These are phyloP conservation scores for Pseudochirops cupreus DNA, from an alignment of 2,797 vertebrate species.

Conservation along the genomic window DNA sequence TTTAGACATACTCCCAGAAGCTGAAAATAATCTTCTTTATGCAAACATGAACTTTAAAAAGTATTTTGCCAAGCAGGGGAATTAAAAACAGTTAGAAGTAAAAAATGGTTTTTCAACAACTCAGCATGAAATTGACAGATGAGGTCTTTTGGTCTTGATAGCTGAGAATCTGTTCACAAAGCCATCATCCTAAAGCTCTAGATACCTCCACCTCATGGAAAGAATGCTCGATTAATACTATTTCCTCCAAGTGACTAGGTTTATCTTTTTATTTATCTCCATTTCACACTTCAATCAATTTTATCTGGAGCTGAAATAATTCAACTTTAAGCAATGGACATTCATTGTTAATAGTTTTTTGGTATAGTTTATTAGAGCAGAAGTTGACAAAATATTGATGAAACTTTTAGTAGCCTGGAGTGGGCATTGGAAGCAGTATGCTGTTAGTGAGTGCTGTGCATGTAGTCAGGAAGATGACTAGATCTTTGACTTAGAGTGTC, in stretches of 20 bases:
- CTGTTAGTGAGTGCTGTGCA: neutral
- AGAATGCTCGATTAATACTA: neutral
- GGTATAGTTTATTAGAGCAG: neutral
- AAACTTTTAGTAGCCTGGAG: neutral
- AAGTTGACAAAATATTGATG: neutral
- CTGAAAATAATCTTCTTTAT: neutral
- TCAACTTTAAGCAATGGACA: neutral
- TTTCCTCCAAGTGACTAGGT: neutral
- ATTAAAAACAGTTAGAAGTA: neutral
- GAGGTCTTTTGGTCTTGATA: neutral
- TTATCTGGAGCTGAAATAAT: neutral
- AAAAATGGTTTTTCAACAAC: neutral
- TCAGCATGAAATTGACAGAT: neutral
- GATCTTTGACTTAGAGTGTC: neutral
- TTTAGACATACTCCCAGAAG: neutral
- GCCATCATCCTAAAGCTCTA: neutral
- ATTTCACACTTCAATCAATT: neutral
- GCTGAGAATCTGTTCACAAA: neutral
- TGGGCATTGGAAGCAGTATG: neutral
- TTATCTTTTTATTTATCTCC: neutral
- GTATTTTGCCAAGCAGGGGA: neutral
- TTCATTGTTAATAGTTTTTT: neutral
- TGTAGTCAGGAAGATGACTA: neutral
- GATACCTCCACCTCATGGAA: neutral
- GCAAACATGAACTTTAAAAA: neutral